phyloP scores from a whole-genome alignment of 30 jellyfish, hydroid and myxozoan genomes.

The Aurelia coerulea region DNA sequence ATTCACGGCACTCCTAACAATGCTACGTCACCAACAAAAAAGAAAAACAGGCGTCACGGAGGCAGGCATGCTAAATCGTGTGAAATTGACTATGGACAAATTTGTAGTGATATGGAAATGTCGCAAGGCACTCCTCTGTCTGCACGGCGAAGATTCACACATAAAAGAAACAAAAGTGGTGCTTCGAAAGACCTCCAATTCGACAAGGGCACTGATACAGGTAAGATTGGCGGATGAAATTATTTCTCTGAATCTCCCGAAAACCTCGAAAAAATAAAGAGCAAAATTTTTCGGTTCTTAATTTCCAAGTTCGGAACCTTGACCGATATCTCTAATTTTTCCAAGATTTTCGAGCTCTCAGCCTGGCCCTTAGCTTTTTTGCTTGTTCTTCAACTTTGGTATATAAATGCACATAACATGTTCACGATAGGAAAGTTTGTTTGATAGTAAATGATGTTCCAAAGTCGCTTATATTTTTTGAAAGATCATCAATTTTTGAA shows the following conservation, averaged over 20 bases:
- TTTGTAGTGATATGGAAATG: conserved; percentile 77
- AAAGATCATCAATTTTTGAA: no score
- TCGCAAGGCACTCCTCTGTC: conserved; percentile 69
- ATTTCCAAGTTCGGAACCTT: no score
- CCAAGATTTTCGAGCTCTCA: no score
- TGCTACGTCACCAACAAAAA: conserved; percentile 76
- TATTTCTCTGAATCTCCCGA: neutral
- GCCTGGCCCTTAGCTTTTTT: no score
- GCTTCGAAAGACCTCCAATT: conserved; percentile 77
- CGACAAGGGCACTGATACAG: conserved; percentile 91
- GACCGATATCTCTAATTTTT: no score
- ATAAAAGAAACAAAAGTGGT: conserved; percentile 85
- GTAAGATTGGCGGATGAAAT: conserved; percentile 18
- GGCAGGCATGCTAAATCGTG: conserved; percentile 93
- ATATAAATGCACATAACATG: no score
- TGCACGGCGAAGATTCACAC: conserved; percentile 64
- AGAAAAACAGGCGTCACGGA: conserved; percentile 82
- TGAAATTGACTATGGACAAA: conserved; percentile 88
- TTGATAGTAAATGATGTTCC: no score
- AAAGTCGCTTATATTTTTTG: no score
- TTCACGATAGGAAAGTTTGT: no score
- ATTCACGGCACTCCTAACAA: conserved; percentile 79
- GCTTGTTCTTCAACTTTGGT: no score
- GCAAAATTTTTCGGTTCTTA: no score
- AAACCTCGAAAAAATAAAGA: no score